Percentiles rank a stretch among this genome's conserved stretches.
Evolutionary conservation across 2,888 invertebrate genomes (phyloP).

Genomic region (Agrochola lychnidis): DNA sequence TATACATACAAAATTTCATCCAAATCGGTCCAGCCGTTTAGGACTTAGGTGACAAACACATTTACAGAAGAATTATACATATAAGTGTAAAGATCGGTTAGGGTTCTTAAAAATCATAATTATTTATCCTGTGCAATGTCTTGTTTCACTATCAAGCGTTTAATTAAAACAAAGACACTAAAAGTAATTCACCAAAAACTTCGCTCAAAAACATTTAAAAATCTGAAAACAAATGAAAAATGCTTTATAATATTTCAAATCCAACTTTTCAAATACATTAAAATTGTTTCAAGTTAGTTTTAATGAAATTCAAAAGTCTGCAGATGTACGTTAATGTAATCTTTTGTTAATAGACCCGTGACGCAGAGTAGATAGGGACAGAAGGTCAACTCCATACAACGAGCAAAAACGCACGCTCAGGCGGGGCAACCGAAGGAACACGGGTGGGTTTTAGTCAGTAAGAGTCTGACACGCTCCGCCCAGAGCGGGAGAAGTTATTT

Average conservation of each 20-base stretch:
- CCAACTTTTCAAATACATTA: slow-evolving; percentile 38
- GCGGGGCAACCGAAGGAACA: no score
- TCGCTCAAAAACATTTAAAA: not conserved
- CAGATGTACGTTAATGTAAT: slow-evolving; percentile 37
- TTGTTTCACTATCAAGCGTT: not conserved
- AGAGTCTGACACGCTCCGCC: no score
- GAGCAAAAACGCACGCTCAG: not conserved
- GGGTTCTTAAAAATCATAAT: no score
- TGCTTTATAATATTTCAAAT: slow-evolving; percentile 21
- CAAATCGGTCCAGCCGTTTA: no score
- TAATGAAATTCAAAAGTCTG: slow-evolving; percentile 48
- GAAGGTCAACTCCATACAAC: not conserved
- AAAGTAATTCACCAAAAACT: not conserved
- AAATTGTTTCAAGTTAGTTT: slow-evolving; percentile 44
- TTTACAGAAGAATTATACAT: no score
- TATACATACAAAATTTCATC: no score
- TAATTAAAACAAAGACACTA: not conserved
- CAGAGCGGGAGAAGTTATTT: no score
- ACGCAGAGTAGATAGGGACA: not conserved
- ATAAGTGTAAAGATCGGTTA: no score
- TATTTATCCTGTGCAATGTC: not conserved
- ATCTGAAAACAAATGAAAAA: slow-evolving; percentile 24
- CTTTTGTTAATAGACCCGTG: slow-evolving; percentile 35
- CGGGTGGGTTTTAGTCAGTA: no score
- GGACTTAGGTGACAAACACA: no score